Conservation (phyloP, 2,113 vertebrate genomes). For the Argyrosomus japonicus region DNA sequence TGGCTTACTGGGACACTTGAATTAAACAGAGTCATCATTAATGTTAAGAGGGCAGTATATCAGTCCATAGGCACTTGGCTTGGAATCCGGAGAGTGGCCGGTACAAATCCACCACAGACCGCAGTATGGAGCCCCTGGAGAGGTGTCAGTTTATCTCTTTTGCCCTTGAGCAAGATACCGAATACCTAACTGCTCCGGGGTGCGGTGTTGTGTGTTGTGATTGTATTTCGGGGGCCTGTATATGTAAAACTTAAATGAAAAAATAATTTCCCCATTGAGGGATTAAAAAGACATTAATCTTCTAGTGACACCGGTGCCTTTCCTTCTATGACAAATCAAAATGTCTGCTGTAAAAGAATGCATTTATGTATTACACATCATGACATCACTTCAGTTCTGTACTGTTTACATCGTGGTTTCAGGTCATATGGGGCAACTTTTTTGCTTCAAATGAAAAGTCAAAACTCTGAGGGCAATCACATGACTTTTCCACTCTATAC, state of each 20-base stretch:
- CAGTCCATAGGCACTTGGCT: no score
- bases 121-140: no score
- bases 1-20: conserved; percentile 13
- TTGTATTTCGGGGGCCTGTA: no score
- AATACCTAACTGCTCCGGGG: no score
- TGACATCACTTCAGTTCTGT: neutral
- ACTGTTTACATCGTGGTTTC: neutral
- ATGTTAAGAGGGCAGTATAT: neutral
- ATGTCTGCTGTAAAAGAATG: neutral
- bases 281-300: no score
- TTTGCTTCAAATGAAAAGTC: conserved; percentile 34
- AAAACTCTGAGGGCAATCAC: conserved; percentile 40
- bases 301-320: neutral
- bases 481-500: conserved; percentile 29
- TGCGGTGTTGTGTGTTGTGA: no score
- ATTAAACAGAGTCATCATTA: conserved; percentile 17
- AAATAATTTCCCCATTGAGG: no score
- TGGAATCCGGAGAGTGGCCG: no score
- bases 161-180: no score
- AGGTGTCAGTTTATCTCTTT: no score
- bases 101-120: no score
- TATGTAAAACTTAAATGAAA: no score
- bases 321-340: neutral
- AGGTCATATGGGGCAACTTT: conserved; percentile 13
- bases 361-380: conserved; percentile 8